These are phyloP conservation scores for Drosophila pandora DNA, from an alignment of 1,140 invertebrate genomes.

Conservation along the genomic window DNA sequence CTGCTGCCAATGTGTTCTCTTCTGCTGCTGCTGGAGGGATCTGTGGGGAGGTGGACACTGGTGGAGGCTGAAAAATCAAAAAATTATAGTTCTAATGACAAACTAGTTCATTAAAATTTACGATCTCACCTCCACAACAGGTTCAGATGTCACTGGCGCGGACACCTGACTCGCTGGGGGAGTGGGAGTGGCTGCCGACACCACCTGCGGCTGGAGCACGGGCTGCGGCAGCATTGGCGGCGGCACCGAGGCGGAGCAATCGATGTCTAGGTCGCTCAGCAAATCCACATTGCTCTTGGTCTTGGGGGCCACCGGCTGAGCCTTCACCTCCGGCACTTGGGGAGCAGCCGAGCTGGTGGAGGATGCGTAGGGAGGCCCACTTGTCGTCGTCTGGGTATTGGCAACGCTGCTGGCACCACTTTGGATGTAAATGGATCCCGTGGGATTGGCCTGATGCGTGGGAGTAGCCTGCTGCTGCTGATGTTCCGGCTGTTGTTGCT, in stretches of 20 bases:
- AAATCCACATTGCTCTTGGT: slow-evolving; percentile 88
- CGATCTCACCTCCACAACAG: neutral
- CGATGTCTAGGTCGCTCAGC: slow-evolving; percentile 87
- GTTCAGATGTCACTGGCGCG: neutral
- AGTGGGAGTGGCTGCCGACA: slow-evolving; percentile 49
- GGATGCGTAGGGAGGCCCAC: slow-evolving; percentile 67
- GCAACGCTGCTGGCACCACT: slow-evolving; percentile 68
- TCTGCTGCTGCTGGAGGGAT: slow-evolving; percentile 1
- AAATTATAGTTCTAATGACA: too few relatives aligned
- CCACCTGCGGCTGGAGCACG: slow-evolving; percentile 62
- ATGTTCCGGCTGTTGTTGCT: slow-evolving; percentile 2
- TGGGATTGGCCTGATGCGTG: slow-evolving; percentile 9
- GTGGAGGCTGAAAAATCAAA: neutral
- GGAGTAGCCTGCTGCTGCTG: slow-evolving; percentile 10
- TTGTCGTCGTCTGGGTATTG: slow-evolving; percentile 74
- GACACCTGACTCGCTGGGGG: slow-evolving; percentile 55
- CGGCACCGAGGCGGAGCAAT: slow-evolving; percentile 85
- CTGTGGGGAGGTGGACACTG: slow-evolving; percentile 8
- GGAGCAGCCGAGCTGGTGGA: slow-evolving; percentile 22
- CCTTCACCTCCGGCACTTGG: slow-evolving; percentile 8
- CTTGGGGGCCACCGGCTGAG: slow-evolving; percentile 23
- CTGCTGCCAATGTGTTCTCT: slow-evolving; percentile 20
- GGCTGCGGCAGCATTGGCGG: slow-evolving; percentile 61
- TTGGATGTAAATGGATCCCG: slow-evolving; percentile 71
- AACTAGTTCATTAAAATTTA: too few relatives aligned